A percentile compares a stretch with the other conserved stretches of the same genome.
phyloP scores from a whole-genome alignment of 2,113 vertebrate genomes.

The Arvicanthis niloticus region DNA sequence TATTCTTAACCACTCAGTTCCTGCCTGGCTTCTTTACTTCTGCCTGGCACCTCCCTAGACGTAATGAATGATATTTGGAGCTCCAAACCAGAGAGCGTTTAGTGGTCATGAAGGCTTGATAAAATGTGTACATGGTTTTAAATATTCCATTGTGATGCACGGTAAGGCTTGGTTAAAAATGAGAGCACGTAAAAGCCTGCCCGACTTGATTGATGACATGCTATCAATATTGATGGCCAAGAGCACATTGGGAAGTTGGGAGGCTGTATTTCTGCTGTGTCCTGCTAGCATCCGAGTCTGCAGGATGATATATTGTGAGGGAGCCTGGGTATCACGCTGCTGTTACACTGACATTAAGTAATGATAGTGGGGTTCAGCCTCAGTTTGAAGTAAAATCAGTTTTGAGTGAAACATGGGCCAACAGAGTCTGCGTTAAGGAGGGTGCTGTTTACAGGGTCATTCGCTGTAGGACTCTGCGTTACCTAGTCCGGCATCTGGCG shows the following conservation, averaged over 20 bases:
- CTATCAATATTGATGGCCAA: conserved; percentile 85
- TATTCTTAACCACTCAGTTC: conserved; percentile 46
- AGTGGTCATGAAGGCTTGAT: conserved; percentile 84
- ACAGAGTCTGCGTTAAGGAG: background rate
- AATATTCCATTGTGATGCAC: conserved; percentile 86
- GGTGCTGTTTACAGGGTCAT: background rate
- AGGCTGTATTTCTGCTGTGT: conserved; percentile 85
- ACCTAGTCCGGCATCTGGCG: background rate
- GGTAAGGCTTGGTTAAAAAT: conserved; percentile 87
- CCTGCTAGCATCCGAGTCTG: conserved; percentile 85
- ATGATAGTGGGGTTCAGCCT: conserved; percentile 82
- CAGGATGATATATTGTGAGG: conserved; percentile 84
- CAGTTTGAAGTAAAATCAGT: conserved; percentile 78
- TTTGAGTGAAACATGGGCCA: conserved; percentile 71
- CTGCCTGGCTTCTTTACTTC: conserved; percentile 39
- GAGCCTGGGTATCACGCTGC: conserved; percentile 78
- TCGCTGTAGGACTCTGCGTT: background rate
- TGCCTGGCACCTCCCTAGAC: conserved; percentile 37
- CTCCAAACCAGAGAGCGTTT: conserved; percentile 84
- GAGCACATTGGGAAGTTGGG: conserved; percentile 76
- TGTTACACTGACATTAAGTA: conserved; percentile 85
- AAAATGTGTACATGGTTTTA: conserved; percentile 86
- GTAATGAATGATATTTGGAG: conserved; percentile 80
- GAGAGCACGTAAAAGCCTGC: conserved; percentile 88
- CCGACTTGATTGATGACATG: conserved; percentile 85